Conservation (phyloP, 1,140 invertebrate genomes). For the Drosophila funebris region DNA sequence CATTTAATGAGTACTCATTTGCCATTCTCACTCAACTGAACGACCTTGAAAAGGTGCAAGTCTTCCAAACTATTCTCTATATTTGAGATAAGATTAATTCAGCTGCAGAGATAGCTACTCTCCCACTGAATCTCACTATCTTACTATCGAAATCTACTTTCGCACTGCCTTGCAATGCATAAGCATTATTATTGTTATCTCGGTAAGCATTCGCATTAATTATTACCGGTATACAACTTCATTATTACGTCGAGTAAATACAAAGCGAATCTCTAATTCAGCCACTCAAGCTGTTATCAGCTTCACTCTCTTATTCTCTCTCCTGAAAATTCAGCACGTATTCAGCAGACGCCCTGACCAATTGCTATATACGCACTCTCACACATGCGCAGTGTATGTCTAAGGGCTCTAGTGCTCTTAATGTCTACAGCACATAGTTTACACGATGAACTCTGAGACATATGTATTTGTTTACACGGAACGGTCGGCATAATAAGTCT, state of each 20-base stretch:
- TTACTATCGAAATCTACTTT: slow-evolving; percentile 24
- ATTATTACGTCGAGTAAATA: slow-evolving; percentile 36
- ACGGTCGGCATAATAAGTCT: too few species aligned
- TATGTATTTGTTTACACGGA: too few species aligned
- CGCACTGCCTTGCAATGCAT: background rate
- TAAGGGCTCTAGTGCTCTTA: background rate
- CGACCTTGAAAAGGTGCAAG: slow-evolving; percentile 64
- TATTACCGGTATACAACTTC: slow-evolving; percentile 45
- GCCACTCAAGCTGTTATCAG: slow-evolving; percentile 22
- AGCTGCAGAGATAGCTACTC: slow-evolving; percentile 8
- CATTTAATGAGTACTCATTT: background rate
- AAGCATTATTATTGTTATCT: slow-evolving; percentile 38
- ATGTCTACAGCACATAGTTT: background rate
- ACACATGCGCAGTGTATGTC: slow-evolving; percentile 9
- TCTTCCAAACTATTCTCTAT: background rate
- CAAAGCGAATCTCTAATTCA: slow-evolving; percentile 7
- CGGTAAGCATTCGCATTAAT: slow-evolving; percentile 53
- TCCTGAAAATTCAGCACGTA: slow-evolving; percentile 49
- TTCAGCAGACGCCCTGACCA: slow-evolving; percentile 50
- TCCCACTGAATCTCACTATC: slow-evolving; percentile 10
- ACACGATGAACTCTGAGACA: slow-evolving; percentile 16
- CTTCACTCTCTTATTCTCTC: slow-evolving; percentile 12
- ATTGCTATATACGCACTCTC: background rate
- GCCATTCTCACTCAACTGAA: background rate
- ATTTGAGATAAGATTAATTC: background rate